Evolutionary conservation across 1,140 invertebrate species (phyloP), one percentile per base, ranked within the genome.

Genomic region (Andricus grossulariae): DNA sequence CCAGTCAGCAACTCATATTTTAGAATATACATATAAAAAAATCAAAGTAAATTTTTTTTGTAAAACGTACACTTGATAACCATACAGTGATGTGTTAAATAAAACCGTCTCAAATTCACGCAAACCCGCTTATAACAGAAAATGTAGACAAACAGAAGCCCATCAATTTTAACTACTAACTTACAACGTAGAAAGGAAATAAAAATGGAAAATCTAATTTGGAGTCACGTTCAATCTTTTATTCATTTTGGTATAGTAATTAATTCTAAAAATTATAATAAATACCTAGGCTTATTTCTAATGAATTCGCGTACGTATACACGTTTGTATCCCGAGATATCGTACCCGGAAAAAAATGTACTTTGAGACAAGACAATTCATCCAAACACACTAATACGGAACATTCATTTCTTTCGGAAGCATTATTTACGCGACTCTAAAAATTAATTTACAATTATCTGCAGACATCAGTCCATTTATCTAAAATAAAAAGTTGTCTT

Each of bases 381-480:
- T 66, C 60, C 60, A 39, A 66, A 66, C 60, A 66, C 21, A 66
- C 60, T 45, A 45, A 45, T 45, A 66, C 39, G 60, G 60, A 39
- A 66, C 60, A 66, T 66, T 66, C 32, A 66, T 66, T 66, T 66
- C 60, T 66, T 66, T 66, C 60, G 60, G 60, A 66, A 66, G 60
- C 60, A 45, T 66, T 66, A 66, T 66, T 66, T 66, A 66, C 60
- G 60, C 60, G 60, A 66, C 60, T 66, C 25, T n/a, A 39, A 39
- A 66, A 66, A 66, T 66, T 66, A 66, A 66, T 66, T 66, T 66
- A 66, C 60, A 66, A n/a, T 45, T 66, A 15, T 45, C 45, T 66
- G 60, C 60, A 66, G 60, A 66, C 25, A 39, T 66, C 60, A 66
- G 60, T 66, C 60, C 25, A 66, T 66, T 66, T 66, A 66, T 66